Evolutionary conservation across 92 coral and sea anemone genomes (phyloP).

Genomic region (Meandrina meandrites): DNA sequence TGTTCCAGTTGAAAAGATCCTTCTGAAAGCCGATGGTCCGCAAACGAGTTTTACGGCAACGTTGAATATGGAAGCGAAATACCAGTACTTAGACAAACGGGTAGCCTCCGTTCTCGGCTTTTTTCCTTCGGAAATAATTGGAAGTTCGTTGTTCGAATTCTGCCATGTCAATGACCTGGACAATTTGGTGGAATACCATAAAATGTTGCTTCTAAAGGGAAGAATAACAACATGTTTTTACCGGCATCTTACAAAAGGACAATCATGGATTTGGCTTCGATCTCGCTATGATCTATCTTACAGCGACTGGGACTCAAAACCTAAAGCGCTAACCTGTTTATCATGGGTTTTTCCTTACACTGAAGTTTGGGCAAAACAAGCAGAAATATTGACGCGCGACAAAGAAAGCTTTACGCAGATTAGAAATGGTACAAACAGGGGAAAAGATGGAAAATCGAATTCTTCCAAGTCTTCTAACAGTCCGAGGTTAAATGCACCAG

Average conservation of each 20-base stretch:
- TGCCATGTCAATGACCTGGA: slow-evolving; percentile 55
- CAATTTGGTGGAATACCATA: slow-evolving; percentile 42
- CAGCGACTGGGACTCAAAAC: slow-evolving; percentile 34
- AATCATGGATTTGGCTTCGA: slow-evolving; percentile 66
- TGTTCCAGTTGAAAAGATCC: background rate
- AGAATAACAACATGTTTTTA: slow-evolving; percentile 59
- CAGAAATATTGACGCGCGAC: slow-evolving; percentile 12
- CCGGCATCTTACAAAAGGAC: slow-evolving; percentile 59
- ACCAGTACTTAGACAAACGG: slow-evolving; percentile 40
- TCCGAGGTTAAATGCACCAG: background rate
- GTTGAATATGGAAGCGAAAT: slow-evolving; percentile 24
- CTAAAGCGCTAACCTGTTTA: slow-evolving; percentile 28
- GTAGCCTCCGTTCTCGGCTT: slow-evolving; percentile 51
- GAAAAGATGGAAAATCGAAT: background rate
- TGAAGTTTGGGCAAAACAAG: slow-evolving; percentile 37
- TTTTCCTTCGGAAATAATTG: slow-evolving; percentile 43
- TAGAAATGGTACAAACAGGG: background rate
- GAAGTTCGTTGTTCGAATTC: slow-evolving; percentile 40
- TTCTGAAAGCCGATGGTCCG: slow-evolving; percentile 11
- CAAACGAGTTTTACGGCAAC: slow-evolving; percentile 20
- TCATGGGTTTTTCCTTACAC: slow-evolving; percentile 10
- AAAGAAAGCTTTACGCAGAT: slow-evolving; percentile 12
- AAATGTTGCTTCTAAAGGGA: slow-evolving; percentile 50
- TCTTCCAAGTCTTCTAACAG: background rate
- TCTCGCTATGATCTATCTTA: slow-evolving; percentile 26